These are phyloP conservation scores for Crocuta crocuta DNA, from an alignment of 2,113 vertebrate genomes.

Conservation along the genomic window DNA sequence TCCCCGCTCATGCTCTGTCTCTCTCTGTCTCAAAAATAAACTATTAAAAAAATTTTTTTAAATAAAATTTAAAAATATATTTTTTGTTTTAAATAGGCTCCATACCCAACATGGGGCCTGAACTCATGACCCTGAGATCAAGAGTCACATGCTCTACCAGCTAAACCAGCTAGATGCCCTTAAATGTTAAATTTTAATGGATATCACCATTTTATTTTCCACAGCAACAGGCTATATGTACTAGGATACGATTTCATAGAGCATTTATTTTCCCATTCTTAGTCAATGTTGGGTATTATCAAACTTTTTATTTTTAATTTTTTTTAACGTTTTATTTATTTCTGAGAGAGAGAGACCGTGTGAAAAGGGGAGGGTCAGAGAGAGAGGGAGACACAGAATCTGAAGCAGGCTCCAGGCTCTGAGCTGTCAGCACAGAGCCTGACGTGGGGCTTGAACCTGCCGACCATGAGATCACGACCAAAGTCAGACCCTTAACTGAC, in stretches of 20 bases:
- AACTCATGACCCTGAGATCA: neutral
- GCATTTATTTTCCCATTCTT: neutral
- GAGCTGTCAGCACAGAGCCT: too few relatives aligned
- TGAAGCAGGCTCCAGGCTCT: too few relatives aligned
- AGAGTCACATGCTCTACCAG: neutral
- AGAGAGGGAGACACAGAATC: too few relatives aligned
- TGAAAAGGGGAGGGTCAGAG: too few relatives aligned
- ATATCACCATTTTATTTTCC: neutral
- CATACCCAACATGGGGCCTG: neutral
- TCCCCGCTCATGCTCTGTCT: too few relatives aligned
- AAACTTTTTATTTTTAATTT: neutral
- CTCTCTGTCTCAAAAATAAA: too few relatives aligned
- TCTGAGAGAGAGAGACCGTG: too few relatives aligned
- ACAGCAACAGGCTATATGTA: neutral
- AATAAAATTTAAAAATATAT: neutral
- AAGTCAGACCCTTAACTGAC: too few relatives aligned
- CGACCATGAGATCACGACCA: too few relatives aligned
- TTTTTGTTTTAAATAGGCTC: neutral
- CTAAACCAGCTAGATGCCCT: neutral
- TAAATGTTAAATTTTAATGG: neutral
- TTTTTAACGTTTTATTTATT: too few relatives aligned
- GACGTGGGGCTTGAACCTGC: too few relatives aligned
- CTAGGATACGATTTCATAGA: neutral
- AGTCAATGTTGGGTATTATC: neutral
- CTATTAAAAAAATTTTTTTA: too few relatives aligned